Evolutionary conservation across 2,888 invertebrate species (phyloP), one percentile per base, ranked within the genome.

Genomic region (Iselma pallidipennis): DNA sequence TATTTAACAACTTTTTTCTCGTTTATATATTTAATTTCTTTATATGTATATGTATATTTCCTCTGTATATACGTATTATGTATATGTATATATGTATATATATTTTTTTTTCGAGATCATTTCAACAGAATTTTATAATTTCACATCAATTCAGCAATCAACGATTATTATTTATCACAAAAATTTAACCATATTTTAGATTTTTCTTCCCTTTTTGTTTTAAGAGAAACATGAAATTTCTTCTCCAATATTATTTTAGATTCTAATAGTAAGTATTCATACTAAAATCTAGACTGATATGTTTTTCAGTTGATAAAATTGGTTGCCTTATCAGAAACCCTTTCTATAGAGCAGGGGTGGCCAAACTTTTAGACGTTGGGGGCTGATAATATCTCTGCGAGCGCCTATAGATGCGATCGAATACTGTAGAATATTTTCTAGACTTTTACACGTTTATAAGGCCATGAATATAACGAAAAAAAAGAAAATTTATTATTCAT

Each of bases 221-320:
- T 25, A 54, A 23, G 49, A 26, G n/a, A 23, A 31, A 51, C 48
- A 54, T 3, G 33, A 61, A 66, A 57, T 65, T 67, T 65, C 63
- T 65, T 61, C 69, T 63, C 63, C 54, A 56, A 37, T 42, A 48
- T 12, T 28, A 25, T 59, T 16, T 14, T 37, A 37, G 10, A 28
- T 48, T n/a, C 14, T 19, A 54, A 37, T 37, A n/a, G n/a, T n/a
- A n/a, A n/a, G n/a, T n/a, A n/a, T n/a, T n/a, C n/a, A n/a, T 61
- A 55, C 25, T 54, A 52, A 60, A 68, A 53, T 55, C 69, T 71
- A 69, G 49, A 52, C 58, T 74, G 73, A 70, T 66, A 69, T 74
- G 74, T 72, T 68, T 71, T 65, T 66, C 64, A 66, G 63, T 64
- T 66, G 61, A 65, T 60, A 59, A 52, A 59, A 53, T 66, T 63